Conservation (phyloP, 2,888 invertebrate species). For the Endomychus coccineus region DNA sequence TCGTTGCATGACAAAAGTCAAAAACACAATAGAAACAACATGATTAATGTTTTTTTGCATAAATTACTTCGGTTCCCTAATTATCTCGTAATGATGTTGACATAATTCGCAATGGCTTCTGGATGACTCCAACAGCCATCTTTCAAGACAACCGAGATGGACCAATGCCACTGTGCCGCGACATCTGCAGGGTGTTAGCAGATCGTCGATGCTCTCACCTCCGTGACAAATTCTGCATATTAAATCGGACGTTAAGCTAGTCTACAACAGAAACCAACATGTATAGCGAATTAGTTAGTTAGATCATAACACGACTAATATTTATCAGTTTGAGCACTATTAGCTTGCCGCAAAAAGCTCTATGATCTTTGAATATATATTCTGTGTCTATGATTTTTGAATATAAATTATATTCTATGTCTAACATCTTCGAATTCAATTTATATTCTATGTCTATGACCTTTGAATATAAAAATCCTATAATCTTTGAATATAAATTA, state of each 20-base stretch:
- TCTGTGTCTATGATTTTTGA: too few relatives aligned
- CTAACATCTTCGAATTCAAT: too few relatives aligned
- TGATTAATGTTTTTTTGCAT: background rate
- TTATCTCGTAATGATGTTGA: slow-evolving; percentile 46
- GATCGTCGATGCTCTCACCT: slow-evolving; percentile 39
- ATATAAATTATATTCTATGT: too few relatives aligned
- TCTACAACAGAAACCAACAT: slow-evolving; percentile 14
- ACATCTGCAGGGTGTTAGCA: slow-evolving; percentile 50
- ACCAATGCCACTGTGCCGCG: slow-evolving; percentile 49
- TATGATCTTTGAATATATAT: too few relatives aligned
- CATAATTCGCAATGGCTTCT: slow-evolving; percentile 52
- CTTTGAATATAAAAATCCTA: too few relatives aligned
- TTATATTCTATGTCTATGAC: too few relatives aligned
- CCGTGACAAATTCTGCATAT: slow-evolving; percentile 44
- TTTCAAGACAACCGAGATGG: slow-evolving; percentile 51
- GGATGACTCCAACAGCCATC: slow-evolving; percentile 51
- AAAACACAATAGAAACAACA: background rate
- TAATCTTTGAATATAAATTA: too few relatives aligned
- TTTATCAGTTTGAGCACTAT: too few relatives aligned
- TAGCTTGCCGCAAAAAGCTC: too few relatives aligned
- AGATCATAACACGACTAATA: too few relatives aligned
- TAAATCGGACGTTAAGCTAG: slow-evolving; percentile 22
- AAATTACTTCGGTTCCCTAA: slow-evolving; percentile 41
- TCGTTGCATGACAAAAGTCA: too few relatives aligned
- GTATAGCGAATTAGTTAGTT: too few relatives aligned